Conservation (phyloP, 2,113 vertebrate species). For the Thinocorus orbignyianus region DNA sequence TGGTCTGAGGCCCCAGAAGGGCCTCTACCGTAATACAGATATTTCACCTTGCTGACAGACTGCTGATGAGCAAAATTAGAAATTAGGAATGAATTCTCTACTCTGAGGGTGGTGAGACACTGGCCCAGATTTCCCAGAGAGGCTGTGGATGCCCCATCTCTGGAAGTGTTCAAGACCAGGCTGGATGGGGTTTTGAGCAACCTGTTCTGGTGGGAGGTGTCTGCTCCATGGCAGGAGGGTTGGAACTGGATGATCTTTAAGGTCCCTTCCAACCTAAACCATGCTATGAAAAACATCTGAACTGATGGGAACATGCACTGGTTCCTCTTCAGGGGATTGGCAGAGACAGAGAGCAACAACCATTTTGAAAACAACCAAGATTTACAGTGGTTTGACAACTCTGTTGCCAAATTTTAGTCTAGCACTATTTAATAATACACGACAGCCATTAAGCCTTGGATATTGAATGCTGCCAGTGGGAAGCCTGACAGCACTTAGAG, state of each 20-base stretch:
- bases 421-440: not conserved
- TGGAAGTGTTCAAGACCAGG: not conserved
- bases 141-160: not conserved
- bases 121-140: not conserved
- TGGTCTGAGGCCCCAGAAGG: not conserved
- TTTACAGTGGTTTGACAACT: not conserved
- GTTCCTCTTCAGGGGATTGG: rapidly evolving
- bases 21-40: rapidly evolving
- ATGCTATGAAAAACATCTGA: rapidly evolving
- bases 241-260: not conserved
- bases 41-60: not conserved
- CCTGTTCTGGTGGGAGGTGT: not conserved
- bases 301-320: rapidly evolving
- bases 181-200: not conserved
- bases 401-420: not conserved
- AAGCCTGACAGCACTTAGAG: not conserved
- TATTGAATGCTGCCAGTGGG: not conserved
- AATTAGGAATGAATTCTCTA: not conserved
- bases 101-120: not conserved
- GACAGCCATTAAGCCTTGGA: not conserved
- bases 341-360: not conserved
- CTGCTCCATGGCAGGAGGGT: not conserved
- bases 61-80: not conserved
- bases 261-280: not conserved
- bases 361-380: not conserved